A percentile compares a stretch with the other conserved stretches of the same genome.
phyloP scores from a whole-genome alignment of 2,888 invertebrate species.

The Laspeyria flexula region DNA sequence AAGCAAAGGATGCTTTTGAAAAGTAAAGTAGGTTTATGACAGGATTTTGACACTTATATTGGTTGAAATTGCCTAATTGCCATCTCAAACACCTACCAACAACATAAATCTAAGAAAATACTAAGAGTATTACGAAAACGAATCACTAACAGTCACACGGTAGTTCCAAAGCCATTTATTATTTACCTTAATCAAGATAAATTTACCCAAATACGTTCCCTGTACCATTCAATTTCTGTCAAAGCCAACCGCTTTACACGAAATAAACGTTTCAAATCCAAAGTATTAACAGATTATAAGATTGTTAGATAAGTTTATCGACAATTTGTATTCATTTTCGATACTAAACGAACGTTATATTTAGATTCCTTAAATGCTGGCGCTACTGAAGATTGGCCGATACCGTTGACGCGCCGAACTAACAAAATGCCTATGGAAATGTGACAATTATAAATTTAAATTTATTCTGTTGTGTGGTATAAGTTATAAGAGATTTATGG shows the following conservation, averaged over 20 bases:
- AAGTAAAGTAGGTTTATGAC: no score
- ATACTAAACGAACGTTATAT: slow-evolving; percentile 8
- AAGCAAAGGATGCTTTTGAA: no score
- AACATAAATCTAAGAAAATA: no score
- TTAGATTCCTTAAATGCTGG: slow-evolving; percentile 29
- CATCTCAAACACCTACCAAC: no score
- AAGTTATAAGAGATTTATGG: slow-evolving; percentile 13
- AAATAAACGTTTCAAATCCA: slow-evolving; percentile 7
- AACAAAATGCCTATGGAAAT: slow-evolving; percentile 70
- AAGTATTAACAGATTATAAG: slow-evolving; percentile 8
- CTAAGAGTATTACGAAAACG: neutral
- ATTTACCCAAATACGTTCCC: neutral
- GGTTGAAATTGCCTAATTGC: no score
- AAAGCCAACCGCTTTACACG: slow-evolving; percentile 1
- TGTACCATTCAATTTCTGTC: neutral
- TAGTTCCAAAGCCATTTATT: neutral
- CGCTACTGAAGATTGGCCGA: slow-evolving; percentile 24
- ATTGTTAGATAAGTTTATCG: slow-evolving; percentile 16
- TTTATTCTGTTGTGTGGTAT: slow-evolving; percentile 44
- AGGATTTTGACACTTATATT: no score
- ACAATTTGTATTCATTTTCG: slow-evolving; percentile 32
- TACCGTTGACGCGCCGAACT: slow-evolving; percentile 19
- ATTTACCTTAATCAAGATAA: neutral
- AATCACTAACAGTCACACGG: neutral
- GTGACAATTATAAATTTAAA: slow-evolving; percentile 65